Evolutionary conservation across 2,113 vertebrate species (phyloP).

Genomic region (Eptatretus burgeri): DNA sequence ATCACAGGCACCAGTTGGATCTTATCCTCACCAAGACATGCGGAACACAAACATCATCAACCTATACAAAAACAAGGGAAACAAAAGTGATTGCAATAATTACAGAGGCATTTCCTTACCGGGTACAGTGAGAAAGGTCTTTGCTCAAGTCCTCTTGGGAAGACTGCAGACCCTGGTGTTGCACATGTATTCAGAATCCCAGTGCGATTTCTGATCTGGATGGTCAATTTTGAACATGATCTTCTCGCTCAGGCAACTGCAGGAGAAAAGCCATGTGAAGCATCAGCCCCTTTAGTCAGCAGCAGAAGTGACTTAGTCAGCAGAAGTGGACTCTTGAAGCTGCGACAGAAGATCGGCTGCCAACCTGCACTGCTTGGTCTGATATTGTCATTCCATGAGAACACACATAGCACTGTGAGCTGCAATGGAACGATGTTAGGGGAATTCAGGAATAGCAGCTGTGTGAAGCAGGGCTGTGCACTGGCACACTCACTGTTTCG

Average conservation of each 20-base stretch:
- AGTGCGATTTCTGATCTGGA: not conserved
- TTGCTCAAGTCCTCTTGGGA: not conserved
- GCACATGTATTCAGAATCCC: not conserved
- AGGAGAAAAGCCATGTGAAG: not conserved
- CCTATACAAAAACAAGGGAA: slow-evolving; percentile 5
- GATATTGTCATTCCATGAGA: no score
- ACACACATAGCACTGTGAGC: no score
- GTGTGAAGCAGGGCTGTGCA: no score
- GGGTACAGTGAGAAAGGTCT: not conserved
- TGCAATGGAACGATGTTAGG: no score
- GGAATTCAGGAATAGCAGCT: no score
- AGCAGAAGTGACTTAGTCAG: slow-evolving; percentile 7
- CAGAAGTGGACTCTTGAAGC: no score
- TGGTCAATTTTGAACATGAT: not conserved
- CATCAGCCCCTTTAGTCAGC: slow-evolving; percentile 4
- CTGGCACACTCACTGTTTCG: no score
- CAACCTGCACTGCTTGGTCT: no score
- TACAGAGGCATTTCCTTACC: no score
- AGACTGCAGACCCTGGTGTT: not conserved
- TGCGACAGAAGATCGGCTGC: no score
- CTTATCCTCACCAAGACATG: slow-evolving; percentile 8
- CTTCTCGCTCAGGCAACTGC: not conserved
- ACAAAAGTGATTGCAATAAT: slow-evolving; percentile 2
- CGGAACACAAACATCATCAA: slow-evolving; percentile 7
- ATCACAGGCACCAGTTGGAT: no score